Percentiles rank a stretch among this genome's conserved stretches.
These are phyloP conservation scores for Synanthedon andrenaeformis DNA, from an alignment of 2,888 invertebrate genomes.

Conservation along the genomic window DNA sequence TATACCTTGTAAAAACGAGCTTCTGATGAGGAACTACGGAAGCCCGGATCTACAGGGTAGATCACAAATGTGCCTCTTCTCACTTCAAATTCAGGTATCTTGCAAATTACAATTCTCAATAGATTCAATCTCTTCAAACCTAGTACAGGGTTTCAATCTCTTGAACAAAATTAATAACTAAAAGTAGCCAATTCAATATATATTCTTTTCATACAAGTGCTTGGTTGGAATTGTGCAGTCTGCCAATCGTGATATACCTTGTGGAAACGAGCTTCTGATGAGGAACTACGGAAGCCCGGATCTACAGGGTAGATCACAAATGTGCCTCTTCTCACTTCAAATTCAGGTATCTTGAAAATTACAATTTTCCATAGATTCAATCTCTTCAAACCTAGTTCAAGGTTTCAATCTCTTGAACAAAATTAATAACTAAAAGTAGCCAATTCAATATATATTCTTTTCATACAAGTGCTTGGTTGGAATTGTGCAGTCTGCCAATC, in stretches of 20 bases:
- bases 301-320: conserved; percentile 99
- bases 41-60: conserved; percentile 99
- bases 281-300: conserved; percentile 98
- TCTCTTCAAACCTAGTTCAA: too few relatives aligned
- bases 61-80: conserved; percentile 87
- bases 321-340: conserved; percentile 61
- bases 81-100: conserved; percentile 16
- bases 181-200: too few relatives aligned
- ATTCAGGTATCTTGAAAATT: conserved; percentile 1
- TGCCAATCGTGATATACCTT: conserved; percentile 98
- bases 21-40: conserved; percentile 97
- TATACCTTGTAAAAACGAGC: conserved; percentile 99
- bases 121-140: too few relatives aligned
- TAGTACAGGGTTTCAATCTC: too few relatives aligned
- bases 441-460: background rate
- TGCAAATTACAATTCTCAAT: too few relatives aligned
- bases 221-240: conserved; percentile 75
- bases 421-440: too few relatives aligned
- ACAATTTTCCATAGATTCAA: too few relatives aligned
- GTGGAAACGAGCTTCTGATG: conserved; percentile 99
- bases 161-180: too few relatives aligned
- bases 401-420: too few relatives aligned
- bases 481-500: conserved; percentile 90
- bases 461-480: conserved; percentile 6
- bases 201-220: background rate